Evolutionary conservation across 2,797 vertebrate genomes (phyloP), one percentile per base, ranked within the genome.

Genomic region (Antrozous pallidus): DNA sequence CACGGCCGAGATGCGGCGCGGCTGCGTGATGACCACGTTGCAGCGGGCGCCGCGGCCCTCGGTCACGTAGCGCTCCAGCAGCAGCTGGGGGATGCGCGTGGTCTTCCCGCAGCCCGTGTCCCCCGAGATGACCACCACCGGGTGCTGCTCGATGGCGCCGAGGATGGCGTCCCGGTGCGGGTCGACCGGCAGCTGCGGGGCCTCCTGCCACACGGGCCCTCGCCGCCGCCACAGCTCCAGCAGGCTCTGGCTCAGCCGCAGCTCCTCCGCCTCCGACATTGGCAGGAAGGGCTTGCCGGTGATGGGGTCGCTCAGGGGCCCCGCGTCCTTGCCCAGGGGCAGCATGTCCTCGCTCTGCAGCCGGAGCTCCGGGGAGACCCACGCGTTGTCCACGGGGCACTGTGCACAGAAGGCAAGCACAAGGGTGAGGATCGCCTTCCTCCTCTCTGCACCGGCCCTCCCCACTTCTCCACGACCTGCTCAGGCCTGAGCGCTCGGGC

Each of bases 71-170:
- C 98, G 98, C 93, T 99, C 99, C 97, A 99, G 97, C 90, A 99
- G 97, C 90, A 99, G 98, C 96, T 99, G 99, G 0, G 99, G 99
- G 96, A 99, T 99, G 12, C 99, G 98, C 0, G 99, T 99, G 8
- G 99, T 99, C 85, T 99, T 99, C 33, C 99, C 99, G 0, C 99
- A 99, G 51, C 99, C 99, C 0, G 99, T 99, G 96, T 99, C 99
- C 7, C 99, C 99, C 0, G 99, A 98, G 12, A 99, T 99, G 92
- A 99, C 99, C 4, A 99, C 98, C 33, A 99, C 99, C 0, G 98
- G 98, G 79, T 99, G 99, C 77, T 98, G 98, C 91, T 98, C 98
- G 17, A 99, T 98, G 2, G 98, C 98, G 0, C 98, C 98, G 31
- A 99, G 96, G 91, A 99, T 99, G 0, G 97, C 98, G 96, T 99